These are phyloP conservation scores for Morone chrysops DNA, from an alignment of 2,113 vertebrate genomes.

Conservation along the genomic window DNA sequence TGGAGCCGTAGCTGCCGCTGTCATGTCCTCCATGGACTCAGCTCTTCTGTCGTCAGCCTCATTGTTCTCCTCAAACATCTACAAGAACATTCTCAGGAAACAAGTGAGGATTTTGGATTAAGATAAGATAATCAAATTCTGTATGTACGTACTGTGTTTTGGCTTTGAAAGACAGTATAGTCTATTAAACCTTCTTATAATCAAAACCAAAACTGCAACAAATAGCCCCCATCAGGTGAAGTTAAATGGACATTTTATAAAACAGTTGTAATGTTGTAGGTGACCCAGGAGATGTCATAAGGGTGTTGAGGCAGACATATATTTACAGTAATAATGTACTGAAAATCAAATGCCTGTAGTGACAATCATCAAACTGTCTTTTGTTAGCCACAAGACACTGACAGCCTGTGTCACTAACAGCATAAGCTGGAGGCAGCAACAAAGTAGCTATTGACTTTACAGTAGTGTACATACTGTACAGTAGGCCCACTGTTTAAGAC, in stretches of 20 bases:
- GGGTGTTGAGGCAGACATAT: neutral
- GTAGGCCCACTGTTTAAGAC: neutral
- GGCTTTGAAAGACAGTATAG: neutral
- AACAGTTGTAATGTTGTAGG: neutral
- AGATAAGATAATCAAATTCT: too few species aligned
- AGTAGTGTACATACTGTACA: conserved; percentile 17
- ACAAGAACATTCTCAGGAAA: conserved; percentile 79
- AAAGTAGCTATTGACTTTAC: conserved; percentile 38
- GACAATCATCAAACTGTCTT: neutral
- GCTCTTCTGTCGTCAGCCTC: conserved; percentile 81
- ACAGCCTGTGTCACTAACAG: neutral
- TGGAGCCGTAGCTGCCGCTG: conserved; percentile 80
- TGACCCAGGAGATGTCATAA: neutral
- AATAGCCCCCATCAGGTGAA: neutral
- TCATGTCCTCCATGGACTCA: conserved; percentile 84
- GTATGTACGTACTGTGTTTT: neutral
- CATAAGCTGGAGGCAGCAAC: conserved; percentile 23
- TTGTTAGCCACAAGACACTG: neutral
- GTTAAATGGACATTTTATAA: neutral
- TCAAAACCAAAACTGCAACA: neutral
- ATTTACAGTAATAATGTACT: neutral
- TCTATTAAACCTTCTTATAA: neutral
- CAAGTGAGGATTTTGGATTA: conserved; percentile 31
- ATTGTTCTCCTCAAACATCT: conserved; percentile 77
- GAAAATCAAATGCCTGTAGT: neutral